These are phyloP conservation scores for Dipodomys merriami DNA, from an alignment of 2,113 vertebrate genomes.

Conservation along the genomic window DNA sequence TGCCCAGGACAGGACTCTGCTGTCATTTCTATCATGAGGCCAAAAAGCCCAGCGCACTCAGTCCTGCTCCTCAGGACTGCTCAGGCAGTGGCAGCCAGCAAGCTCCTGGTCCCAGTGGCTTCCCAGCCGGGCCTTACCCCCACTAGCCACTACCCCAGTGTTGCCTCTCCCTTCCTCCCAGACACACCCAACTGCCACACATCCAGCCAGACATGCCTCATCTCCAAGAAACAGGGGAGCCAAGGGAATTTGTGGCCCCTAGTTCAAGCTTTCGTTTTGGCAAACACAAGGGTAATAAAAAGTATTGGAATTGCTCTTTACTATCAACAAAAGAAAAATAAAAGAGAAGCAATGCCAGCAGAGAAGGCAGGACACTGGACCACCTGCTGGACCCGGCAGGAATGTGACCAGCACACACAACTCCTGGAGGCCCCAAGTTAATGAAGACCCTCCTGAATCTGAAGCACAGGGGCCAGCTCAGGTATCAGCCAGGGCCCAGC, in stretches of 20 bases:
- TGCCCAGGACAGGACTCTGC: neutral
- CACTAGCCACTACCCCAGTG: too few species aligned
- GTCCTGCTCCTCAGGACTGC: fast-evolving
- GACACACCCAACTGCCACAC: too few species aligned
- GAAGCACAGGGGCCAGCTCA: neutral
- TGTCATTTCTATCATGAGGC: too few species aligned
- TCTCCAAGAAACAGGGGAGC: neutral
- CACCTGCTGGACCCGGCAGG: fast-evolving
- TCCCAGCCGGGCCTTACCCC: neutral
- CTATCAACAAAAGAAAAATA: neutral
- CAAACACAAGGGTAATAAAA: neutral
- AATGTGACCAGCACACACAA: neutral
- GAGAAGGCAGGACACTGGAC: neutral
- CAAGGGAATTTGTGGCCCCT: neutral
- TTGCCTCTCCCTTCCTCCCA: neutral
- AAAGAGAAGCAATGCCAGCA: neutral
- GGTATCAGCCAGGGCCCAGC: neutral
- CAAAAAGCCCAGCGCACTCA: neutral
- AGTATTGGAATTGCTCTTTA: neutral
- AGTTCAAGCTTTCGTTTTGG: neutral
- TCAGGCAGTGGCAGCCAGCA: neutral
- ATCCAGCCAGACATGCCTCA: neutral
- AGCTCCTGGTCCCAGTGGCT: too few species aligned
- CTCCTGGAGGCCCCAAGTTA: neutral
- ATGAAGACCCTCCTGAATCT: fast-evolving